Base-by-base conservation (phyloP, 2,888 invertebrate species). In the Neelides folsomi region DNA sequence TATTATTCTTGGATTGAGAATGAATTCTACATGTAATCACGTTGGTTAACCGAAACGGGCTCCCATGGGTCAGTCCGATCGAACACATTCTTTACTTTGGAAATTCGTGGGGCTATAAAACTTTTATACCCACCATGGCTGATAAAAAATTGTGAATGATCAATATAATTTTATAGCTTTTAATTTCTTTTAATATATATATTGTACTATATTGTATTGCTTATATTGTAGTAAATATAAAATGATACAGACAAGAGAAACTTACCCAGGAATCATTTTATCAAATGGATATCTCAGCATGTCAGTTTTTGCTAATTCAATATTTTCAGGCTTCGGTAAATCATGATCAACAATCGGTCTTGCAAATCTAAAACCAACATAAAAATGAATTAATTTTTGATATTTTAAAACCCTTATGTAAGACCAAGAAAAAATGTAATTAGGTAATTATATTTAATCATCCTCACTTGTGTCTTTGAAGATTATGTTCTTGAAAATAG, bases 401-500 rank as follows among this genome's bases (percentile, higher is more conserved):
- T 6, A 16, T 10, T 18, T 39, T 10, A 16, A 9, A 9, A 40
- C 38, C 19, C 10, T 9, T 38, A 47, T 38, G 13, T 49, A 6
- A 18, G 6, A 41, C 20, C n/a, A 20, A 16, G 19, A 27, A 2
- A 12, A n/a, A 10, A 10, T 10, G 13, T 39, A 16, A 18, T 34
- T n/a, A n/a, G 8, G 13, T 13, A 10, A 18, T 43, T 18, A 44
- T 8, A 34, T 38, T 12, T 18, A 19, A 18, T 47, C 16, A 12
- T 10, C 16, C 52, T 52, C 51, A 63, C 63, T 61, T 61, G 9
- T 52, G 51, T 6, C 63, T 54, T 38, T 57, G 52, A 8, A 63
- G 19, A 27, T 56, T 50, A n/a, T 63, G 60, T 43, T 63, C 63
- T 39, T 61, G 59, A 41, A 63, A 63, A 35, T 60, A 63, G 10